phyloP scores from a whole-genome alignment of 2,113 vertebrate species.

The Desmodus rotundus region DNA sequence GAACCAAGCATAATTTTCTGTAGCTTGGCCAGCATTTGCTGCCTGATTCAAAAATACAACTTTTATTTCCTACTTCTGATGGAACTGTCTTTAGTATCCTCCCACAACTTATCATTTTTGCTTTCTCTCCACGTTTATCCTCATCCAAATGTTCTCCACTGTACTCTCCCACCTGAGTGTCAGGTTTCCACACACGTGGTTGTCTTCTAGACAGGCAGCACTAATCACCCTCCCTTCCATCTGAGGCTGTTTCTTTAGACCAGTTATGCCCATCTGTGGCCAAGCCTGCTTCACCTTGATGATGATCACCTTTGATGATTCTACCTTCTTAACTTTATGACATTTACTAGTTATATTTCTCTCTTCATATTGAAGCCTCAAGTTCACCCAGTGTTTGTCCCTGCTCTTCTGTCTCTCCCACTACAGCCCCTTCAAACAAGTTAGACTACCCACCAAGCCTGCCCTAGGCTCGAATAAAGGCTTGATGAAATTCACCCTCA shows the following conservation, averaged over 20 bases:
- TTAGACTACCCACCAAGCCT: not conserved
- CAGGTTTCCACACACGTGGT: not conserved
- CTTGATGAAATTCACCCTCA: not conserved
- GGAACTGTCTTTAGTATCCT: not conserved
- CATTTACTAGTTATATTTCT: not conserved
- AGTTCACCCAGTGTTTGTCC: not conserved
- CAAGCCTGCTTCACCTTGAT: no score
- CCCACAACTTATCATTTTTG: constrained; percentile 18
- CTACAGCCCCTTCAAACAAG: not conserved
- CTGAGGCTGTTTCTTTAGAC: not conserved
- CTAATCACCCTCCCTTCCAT: not conserved
- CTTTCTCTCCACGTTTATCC: not conserved
- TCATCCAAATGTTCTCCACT: constrained; percentile 24
- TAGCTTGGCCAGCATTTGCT: not conserved
- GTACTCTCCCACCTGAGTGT: not conserved
- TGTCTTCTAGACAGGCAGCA: not conserved
- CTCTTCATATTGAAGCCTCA: not conserved
- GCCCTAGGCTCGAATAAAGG: not conserved
- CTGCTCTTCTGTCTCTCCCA: not conserved
- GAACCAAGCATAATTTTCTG: not conserved
- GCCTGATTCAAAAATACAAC: not conserved
- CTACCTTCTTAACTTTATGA: not conserved
- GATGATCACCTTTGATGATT: not conserved
- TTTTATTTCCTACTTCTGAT: constrained; percentile 28
- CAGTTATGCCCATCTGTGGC: not conserved